Evolutionary conservation across 2,888 invertebrate genomes (phyloP), one percentile per base, ranked within the genome.

Genomic region (Spialia ferax): DNA sequence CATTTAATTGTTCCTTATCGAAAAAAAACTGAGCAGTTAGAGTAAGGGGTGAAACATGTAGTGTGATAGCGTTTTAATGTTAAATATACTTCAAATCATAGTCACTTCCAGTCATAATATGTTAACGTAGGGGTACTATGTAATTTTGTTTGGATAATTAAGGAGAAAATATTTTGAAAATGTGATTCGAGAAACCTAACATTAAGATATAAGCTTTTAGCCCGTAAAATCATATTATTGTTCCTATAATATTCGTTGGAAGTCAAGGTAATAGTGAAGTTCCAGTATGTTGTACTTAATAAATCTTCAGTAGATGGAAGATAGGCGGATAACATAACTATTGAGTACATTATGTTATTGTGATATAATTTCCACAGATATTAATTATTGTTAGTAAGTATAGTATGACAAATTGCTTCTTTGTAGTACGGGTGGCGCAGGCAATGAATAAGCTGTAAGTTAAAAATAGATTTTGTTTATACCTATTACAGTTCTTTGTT

Each of bases 21-120:
- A 80, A 75, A n/a, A 74, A 82, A 77, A 71, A 69, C 74, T 79
- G 82, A 82, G 84, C 80, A 79, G 75, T 81, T 77, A 70, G 52
- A 73, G 63, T 77, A 75, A 70, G 71, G 73, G 70, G 72, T 74
- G 71, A 76, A 82, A 87, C 86, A 83, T 83, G 83, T 88, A 86
- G 85, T 92, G 93, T 93, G 93, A 93, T 93, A 91, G 88, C 76
- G 79, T 85, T 87, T 84, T 80, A 86, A 84, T 83, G 80, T 84
- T 84, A 81, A 86, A 86, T 86, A 80, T 86, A 86, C 80, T 88
- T 90, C 81, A 83, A 88, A 87, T 88, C 84, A 83, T 93, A 93
- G 93, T 93, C 93, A 93, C 92, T 92, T 92, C 88, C 89, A 93
- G 93, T 93, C 93, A 93, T 93, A 93, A 93, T 93, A 93, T 89